These are phyloP conservation scores for Aphis craccivora DNA, from an alignment of 1,140 invertebrate genomes.

Conservation along the genomic window DNA sequence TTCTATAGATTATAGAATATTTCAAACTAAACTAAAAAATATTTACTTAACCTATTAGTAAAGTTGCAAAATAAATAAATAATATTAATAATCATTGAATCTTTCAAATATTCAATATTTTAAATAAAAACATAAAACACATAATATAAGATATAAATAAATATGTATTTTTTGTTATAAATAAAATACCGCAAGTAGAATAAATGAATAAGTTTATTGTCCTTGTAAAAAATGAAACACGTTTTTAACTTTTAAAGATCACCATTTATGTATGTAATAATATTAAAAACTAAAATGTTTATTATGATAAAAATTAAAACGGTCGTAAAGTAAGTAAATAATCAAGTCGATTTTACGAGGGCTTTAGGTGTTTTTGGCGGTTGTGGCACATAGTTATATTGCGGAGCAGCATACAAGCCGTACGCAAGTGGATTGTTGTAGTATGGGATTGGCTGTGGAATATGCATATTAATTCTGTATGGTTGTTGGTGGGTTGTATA, in stretches of 20 bases:
- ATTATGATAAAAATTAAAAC: neutral
- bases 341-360: neutral
- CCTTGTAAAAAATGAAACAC: neutral
- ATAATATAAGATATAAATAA: too few relatives aligned
- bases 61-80: too few relatives aligned
- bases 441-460: neutral
- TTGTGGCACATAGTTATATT: neutral
- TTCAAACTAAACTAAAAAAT: neutral
- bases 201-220: conserved; percentile 3
- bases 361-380: neutral
- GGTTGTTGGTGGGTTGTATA: neutral
- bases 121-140: too few relatives aligned
- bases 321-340: neutral
- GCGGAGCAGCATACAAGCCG: neutral
- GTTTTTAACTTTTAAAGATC: neutral
- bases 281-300: neutral
- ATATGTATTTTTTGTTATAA: too few relatives aligned
- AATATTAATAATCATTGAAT: too few relatives aligned
- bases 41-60: too few relatives aligned
- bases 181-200: neutral
- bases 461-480: neutral
- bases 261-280: neutral
- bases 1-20: too few relatives aligned
- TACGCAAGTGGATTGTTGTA: neutral
- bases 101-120: too few relatives aligned